Percentiles rank a stretch among this genome's conserved stretches.
Evolutionary conservation across 2,888 invertebrate species (phyloP).

Genomic region (Neoascia interrupta): DNA sequence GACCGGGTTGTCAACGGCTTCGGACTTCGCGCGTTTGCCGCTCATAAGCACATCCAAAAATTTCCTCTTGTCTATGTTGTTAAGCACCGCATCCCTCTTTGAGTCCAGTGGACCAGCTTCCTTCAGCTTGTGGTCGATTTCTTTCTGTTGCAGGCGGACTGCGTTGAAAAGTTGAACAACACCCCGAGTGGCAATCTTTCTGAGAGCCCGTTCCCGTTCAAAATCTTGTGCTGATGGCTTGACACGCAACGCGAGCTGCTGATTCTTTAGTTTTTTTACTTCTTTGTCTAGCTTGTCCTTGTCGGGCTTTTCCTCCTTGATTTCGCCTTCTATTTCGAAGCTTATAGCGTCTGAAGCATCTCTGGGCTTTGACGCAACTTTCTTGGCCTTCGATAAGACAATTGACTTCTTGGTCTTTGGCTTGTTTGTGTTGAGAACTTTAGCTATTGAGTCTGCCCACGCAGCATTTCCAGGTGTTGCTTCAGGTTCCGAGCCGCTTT

Average conservation of each 20-base stretch:
- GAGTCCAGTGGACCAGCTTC: slow-evolving; percentile 88
- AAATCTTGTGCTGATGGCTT: slow-evolving; percentile 89
- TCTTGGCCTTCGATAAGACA: slow-evolving; percentile 90
- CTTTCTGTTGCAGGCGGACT: slow-evolving; percentile 91
- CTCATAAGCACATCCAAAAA: slow-evolving; percentile 91
- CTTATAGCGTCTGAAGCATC: slow-evolving; percentile 80
- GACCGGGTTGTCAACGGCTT: slow-evolving; percentile 79
- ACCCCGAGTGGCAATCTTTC: slow-evolving; percentile 94
- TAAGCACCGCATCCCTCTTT: slow-evolving; percentile 87
- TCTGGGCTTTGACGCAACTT: slow-evolving; percentile 81
- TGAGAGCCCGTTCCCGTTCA: slow-evolving; percentile 87
- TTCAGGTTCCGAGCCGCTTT: slow-evolving; percentile 42
- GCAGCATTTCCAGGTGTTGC: slow-evolving; percentile 82
- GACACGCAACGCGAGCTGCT: slow-evolving; percentile 82
- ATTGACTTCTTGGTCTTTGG: slow-evolving; percentile 87
- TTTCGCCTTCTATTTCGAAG: slow-evolving; percentile 86
- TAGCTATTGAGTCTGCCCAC: slow-evolving; percentile 91
- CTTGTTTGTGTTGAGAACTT: slow-evolving; percentile 87
- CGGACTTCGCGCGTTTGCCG: slow-evolving; percentile 81
- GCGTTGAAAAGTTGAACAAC: slow-evolving; percentile 96
- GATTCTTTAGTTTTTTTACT: slow-evolving; percentile 77
- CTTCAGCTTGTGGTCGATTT: slow-evolving; percentile 85
- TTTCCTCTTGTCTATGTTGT: slow-evolving; percentile 85
- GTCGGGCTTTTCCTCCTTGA: slow-evolving; percentile 79
- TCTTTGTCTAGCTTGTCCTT: slow-evolving; percentile 72